Conservation (phyloP, 1,140 invertebrate genomes). For the Parapsyche elsis region DNA sequence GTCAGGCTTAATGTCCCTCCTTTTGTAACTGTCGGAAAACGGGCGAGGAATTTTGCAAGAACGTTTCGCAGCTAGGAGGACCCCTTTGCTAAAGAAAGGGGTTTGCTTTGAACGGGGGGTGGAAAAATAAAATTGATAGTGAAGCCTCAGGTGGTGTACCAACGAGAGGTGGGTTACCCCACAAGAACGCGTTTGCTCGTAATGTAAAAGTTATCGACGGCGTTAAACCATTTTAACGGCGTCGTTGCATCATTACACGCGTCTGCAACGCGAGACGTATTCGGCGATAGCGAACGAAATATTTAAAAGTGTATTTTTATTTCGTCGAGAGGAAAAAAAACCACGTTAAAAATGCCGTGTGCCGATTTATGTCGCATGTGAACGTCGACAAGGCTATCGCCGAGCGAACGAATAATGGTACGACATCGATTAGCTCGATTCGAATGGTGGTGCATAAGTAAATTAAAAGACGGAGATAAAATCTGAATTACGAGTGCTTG, state of each 20-base stretch:
- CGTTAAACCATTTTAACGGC: slow-evolving; percentile 46
- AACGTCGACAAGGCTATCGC: too few species aligned
- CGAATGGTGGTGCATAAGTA: too few species aligned
- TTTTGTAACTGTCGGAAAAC: slow-evolving; percentile 36
- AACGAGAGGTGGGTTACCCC: neutral
- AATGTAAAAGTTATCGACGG: slow-evolving; percentile 39
- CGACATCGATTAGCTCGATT: too few species aligned
- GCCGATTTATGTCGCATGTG: too few species aligned
- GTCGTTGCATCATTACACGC: slow-evolving; percentile 11
- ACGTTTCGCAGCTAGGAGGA: slow-evolving; percentile 8
- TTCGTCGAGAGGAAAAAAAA: too few species aligned
- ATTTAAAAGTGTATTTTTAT: too few species aligned
- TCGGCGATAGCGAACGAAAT: too few species aligned
- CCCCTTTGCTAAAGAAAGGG: neutral
- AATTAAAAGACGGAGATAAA: too few species aligned
- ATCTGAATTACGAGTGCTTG: too few species aligned
- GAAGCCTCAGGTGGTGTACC: slow-evolving; percentile 35
- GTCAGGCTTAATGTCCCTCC: slow-evolving; percentile 45
- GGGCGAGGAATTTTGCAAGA: slow-evolving; percentile 28
- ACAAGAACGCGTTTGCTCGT: neutral
- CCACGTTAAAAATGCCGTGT: too few species aligned
- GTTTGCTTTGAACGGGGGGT: neutral
- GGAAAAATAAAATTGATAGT: slow-evolving; percentile 41
- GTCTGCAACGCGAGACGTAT: neutral
- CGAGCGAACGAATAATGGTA: too few species aligned